Conservation (phyloP, 1,140 invertebrate species). For the Papilio helenus region DNA sequence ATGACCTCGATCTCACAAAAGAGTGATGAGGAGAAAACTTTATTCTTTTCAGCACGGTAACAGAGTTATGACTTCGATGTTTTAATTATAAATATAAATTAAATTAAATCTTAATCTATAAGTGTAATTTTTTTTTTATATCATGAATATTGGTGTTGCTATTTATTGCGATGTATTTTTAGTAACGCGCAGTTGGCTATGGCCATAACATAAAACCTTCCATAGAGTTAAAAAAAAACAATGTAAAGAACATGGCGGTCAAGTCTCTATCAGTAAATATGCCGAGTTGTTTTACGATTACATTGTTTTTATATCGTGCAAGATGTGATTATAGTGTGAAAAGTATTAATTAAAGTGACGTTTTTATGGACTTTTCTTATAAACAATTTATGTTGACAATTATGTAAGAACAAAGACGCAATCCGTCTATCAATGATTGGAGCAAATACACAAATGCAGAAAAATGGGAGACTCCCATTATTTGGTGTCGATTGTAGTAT, state of each 20-base stretch:
- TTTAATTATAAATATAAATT: too few species aligned
- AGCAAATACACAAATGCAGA: constrained; percentile 70
- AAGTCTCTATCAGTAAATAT: constrained; percentile 67
- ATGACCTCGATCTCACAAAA: too few species aligned
- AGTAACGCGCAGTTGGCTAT: constrained; percentile 6
- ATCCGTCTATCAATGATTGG: constrained; percentile 64
- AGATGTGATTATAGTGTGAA: constrained; percentile 61
- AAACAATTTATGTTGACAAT: constrained; percentile 55
- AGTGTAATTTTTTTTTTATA: background rate
- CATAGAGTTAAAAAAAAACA: constrained; percentile 30
- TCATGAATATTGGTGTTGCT: background rate
- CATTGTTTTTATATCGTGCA: constrained; percentile 49
- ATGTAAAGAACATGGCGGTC: constrained; percentile 74
- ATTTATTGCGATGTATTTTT: background rate
- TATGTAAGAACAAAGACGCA: constrained; percentile 75
- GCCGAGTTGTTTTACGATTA: constrained; percentile 61
- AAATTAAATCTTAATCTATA: background rate
- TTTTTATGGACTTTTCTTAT: constrained; percentile 46
- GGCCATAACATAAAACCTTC: background rate
- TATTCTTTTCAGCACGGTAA: too few species aligned
- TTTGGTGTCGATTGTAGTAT: constrained; percentile 69
- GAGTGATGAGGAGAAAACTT: too few species aligned
- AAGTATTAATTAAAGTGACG: constrained; percentile 57
- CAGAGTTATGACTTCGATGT: too few species aligned
- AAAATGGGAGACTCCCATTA: constrained; percentile 76